Conservation (phyloP, 2,113 vertebrate genomes). For the Chloropsis cyanopogon region DNA sequence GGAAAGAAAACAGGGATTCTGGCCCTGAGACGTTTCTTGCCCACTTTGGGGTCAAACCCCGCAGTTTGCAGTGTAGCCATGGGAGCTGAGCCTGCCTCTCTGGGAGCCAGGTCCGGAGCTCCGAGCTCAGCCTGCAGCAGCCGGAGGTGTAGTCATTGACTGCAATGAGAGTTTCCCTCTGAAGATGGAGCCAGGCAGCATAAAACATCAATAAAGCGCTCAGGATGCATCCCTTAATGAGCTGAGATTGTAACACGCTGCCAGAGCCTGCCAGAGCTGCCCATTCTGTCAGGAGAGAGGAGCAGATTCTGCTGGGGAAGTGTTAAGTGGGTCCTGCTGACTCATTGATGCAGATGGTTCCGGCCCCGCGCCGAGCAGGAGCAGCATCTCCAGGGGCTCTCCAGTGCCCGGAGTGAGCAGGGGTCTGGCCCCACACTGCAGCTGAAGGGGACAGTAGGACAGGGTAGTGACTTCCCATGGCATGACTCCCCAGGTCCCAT, state of each 20-base stretch:
- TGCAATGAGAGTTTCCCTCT: constrained; percentile 41
- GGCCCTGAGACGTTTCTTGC: fast-evolving
- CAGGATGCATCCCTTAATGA: constrained; percentile 46
- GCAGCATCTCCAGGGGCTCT: background rate
- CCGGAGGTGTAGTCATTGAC: constrained; percentile 15
- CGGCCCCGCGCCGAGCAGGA: background rate
- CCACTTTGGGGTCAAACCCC: background rate
- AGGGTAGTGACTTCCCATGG: fast-evolving
- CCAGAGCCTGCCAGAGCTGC: constrained; percentile 25
- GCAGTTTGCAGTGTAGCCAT: fast-evolving
- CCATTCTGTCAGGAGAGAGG: constrained; percentile 10
- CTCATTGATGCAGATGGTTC: constrained; percentile 30
- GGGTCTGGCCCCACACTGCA: fast-evolving
- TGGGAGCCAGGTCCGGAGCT: background rate
- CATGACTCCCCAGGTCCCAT: fast-evolving
- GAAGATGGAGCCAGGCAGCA: constrained; percentile 60
- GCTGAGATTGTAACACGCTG: constrained; percentile 14
- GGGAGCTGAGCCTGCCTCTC: background rate
- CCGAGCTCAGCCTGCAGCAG: background rate
- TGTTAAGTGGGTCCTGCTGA: constrained; percentile 55
- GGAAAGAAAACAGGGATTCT: background rate
- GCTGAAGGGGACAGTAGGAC: background rate
- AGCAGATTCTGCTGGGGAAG: constrained; percentile 35
- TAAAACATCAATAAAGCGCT: constrained; percentile 37
- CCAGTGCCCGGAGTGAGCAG: background rate